phyloP scores from a whole-genome alignment of 1,140 invertebrate genomes.

The Danaus melanippus region DNA sequence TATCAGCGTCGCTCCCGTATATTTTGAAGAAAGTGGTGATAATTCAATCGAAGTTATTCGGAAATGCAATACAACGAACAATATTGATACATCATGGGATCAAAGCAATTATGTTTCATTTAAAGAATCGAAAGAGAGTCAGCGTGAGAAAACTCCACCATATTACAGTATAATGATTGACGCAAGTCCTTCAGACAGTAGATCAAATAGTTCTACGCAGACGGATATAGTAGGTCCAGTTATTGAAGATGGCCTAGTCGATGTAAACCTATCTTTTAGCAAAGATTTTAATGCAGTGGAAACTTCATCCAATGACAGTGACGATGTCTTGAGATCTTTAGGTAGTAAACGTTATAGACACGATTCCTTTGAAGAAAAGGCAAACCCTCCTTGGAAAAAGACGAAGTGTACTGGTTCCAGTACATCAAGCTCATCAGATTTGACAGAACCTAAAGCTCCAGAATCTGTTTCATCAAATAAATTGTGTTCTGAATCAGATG shows the following conservation, averaged over 20 bases:
- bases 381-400: constrained; percentile 43
- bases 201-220: constrained; percentile 38
- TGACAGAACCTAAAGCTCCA: constrained; percentile 28
- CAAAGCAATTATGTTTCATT: constrained; percentile 34
- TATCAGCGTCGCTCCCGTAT: constrained; percentile 25
- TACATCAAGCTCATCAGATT: constrained; percentile 37
- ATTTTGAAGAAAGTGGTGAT: constrained; percentile 22
- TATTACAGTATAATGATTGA: constrained; percentile 47
- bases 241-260: constrained; percentile 28
- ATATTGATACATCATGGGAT: constrained; percentile 53
- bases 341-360: constrained; percentile 42
- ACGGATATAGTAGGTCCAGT: constrained; percentile 33
- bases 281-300: constrained; percentile 42
- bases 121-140: constrained; percentile 30
- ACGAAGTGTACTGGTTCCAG: constrained; percentile 40
- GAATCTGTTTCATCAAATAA: constrained; percentile 26
- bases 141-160: constrained; percentile 38
- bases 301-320: constrained; percentile 34
- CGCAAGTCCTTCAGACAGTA: constrained; percentile 28
- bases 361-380: constrained; percentile 38
- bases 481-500: constrained; percentile 50
- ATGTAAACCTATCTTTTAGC: constrained; percentile 39
- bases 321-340: constrained; percentile 24
- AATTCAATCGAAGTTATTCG: constrained; percentile 53
- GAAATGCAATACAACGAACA: constrained; percentile 35